Base-by-base conservation (phyloP, 2,888 invertebrate species). In the Papilio gigon region DNA sequence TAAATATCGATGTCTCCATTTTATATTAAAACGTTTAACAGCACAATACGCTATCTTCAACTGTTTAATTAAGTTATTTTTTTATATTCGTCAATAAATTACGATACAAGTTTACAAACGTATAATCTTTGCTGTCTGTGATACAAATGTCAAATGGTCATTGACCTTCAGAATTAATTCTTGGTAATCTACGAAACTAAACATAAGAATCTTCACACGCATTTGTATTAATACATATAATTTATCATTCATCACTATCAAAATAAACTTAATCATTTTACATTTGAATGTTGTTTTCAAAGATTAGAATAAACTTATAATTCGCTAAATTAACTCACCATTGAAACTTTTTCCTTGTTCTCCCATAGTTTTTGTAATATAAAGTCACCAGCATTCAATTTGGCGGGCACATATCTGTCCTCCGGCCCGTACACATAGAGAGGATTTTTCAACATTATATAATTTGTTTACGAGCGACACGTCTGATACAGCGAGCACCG, bases 321-420 rank as follows among this genome's bases (percentile, higher is more conserved):
- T 37, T 35, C 11, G 37, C 22, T 27, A 35, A 53, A 42, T 2
- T 58, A 27, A 80, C 86, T 81, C 74, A 88, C 88, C 78, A 85
- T 53, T 1, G 83, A 82, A 0, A 80, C 63, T 0, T 77, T 79
- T 0, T 85, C 75, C 14, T 75, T 72, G 53, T 74, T 70, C 0
- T 72, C 59, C 75, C 78, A 75, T 35, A 88, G 47, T 58, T 74
- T 83, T 0, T 77, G 74, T 65, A 90, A 60, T 0, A 89, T 71
- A 67, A 70, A 86, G 3, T 84, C 81, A 11, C 88, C 88, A 53
- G 86, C 84, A 67, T 89, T 84, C 4, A 89, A 67, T 56, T 81
- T 76, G 0, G 77, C 81, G 0, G 88, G 84, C 1, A 90, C 78
- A 42, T 68, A 2, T 0, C 80, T 62, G 6, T 77, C 79, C 0